phyloP scores from a whole-genome alignment of 2,888 invertebrate species.

The Caenorhabditis sulstoni region DNA sequence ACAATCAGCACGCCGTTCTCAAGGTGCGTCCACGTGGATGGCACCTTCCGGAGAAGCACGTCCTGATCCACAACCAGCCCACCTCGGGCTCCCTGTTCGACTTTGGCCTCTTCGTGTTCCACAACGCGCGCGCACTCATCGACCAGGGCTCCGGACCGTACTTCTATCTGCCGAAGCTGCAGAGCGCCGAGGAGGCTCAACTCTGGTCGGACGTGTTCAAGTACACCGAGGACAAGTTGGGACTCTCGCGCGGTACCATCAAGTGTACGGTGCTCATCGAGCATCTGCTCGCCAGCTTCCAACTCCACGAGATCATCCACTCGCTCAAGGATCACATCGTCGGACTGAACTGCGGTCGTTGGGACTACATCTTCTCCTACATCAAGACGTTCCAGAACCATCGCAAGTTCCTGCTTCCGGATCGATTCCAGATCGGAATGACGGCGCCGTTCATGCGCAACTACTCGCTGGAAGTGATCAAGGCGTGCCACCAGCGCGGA shows the following conservation, averaged over 20 bases:
- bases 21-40: slow-evolving; percentile 87
- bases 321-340: slow-evolving; percentile 85
- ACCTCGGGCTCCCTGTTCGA: slow-evolving; percentile 86
- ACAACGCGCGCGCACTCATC: slow-evolving; percentile 84
- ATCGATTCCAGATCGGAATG: slow-evolving; percentile 85
- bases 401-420: slow-evolving; percentile 85
- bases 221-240: slow-evolving; percentile 83
- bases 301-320: slow-evolving; percentile 85
- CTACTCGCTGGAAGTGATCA: slow-evolving; percentile 84
- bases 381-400: slow-evolving; percentile 82
- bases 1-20: slow-evolving; percentile 84
- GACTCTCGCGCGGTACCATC: slow-evolving; percentile 85
- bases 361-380: slow-evolving; percentile 84
- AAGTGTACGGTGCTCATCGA: slow-evolving; percentile 87
- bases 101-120: slow-evolving; percentile 86
- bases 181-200: slow-evolving; percentile 85
- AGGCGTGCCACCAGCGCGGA: slow-evolving; percentile 82
- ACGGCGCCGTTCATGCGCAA: slow-evolving; percentile 85
- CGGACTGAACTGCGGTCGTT: slow-evolving; percentile 87
- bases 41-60: slow-evolving; percentile 85
- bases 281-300: slow-evolving; percentile 86
- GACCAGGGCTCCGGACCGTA: slow-evolving; percentile 85
- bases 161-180: slow-evolving; percentile 87
- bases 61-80: slow-evolving; percentile 79
- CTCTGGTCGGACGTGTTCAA: slow-evolving; percentile 87